Conservation (phyloP, 2,797 vertebrate species). For the Siniperca obscura region DNA sequence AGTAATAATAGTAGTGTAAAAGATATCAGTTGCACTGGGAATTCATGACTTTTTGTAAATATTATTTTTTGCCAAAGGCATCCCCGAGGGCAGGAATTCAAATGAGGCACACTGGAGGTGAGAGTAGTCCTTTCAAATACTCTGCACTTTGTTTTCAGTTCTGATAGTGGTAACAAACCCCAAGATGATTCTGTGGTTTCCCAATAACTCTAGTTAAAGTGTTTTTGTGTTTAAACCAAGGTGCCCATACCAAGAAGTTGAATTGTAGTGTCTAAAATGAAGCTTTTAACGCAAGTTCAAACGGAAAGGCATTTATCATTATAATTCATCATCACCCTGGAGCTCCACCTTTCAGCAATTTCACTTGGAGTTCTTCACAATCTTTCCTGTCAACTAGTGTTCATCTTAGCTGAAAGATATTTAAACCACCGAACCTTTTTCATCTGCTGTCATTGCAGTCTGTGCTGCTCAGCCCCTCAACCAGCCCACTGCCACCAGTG, state of each 20-base stretch:
- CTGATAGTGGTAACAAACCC: slow-evolving; percentile 19
- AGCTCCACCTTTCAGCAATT: slow-evolving; percentile 7
- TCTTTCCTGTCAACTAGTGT: neutral
- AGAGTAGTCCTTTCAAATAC: slow-evolving; percentile 39
- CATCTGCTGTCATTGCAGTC: neutral
- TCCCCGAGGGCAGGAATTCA: slow-evolving; percentile 43
- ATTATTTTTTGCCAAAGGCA: slow-evolving; percentile 36
- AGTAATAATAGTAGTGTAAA: neutral
- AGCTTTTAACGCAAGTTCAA: slow-evolving; percentile 11
- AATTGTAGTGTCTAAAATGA: neutral
- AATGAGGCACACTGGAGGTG: slow-evolving; percentile 13
- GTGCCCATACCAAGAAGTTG: neutral
- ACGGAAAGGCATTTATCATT: slow-evolving; percentile 20
- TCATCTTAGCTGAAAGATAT: neutral
- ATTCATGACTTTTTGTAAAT: slow-evolving; percentile 43
- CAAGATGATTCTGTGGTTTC: slow-evolving; percentile 18
- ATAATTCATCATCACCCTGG: slow-evolving; percentile 5
- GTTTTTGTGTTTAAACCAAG: neutral
- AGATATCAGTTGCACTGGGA: slow-evolving; percentile 20
- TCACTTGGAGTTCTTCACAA: slow-evolving; percentile 6
- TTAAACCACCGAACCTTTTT: neutral
- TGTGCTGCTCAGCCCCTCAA: neutral
- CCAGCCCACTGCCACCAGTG: neutral
- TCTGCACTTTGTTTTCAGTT: slow-evolving; percentile 26
- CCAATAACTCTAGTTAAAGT: neutral